Conservation (phyloP, 2,113 vertebrate genomes). For the Onychorhynchus coronatus region DNA sequence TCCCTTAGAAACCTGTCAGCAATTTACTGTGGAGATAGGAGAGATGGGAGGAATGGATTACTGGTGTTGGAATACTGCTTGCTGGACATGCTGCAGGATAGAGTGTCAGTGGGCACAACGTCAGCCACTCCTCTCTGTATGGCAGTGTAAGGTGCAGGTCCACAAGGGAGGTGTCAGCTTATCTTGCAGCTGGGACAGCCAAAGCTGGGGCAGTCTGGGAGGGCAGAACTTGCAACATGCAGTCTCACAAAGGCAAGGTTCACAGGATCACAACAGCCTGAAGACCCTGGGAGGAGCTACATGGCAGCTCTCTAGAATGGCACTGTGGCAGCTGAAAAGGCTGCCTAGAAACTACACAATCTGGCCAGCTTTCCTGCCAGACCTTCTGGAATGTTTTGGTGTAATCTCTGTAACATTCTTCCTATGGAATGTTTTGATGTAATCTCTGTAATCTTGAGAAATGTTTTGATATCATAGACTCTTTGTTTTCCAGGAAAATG, state of each 20-base stretch:
- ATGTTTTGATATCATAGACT: not conserved
- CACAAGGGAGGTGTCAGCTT: not conserved
- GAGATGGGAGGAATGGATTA: not conserved
- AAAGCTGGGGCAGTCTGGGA: not conserved
- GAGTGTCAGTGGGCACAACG: not conserved
- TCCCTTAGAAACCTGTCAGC: not conserved
- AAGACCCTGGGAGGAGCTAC: not conserved
- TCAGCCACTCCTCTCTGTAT: not conserved
- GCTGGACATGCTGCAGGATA: fast-evolving
- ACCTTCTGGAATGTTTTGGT: not conserved
- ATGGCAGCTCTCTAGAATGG: not conserved
- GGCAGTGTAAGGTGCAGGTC: not conserved
- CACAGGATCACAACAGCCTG: not conserved
- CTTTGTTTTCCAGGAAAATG: not conserved
- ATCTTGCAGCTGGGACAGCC: not conserved
- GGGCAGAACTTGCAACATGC: not conserved
- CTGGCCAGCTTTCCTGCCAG: slow-evolving; percentile 1
- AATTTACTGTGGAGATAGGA: not conserved
- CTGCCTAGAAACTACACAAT: not conserved
- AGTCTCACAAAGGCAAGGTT: not conserved
- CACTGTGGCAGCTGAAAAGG: not conserved
- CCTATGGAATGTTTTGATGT: no score
- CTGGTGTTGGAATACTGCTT: not conserved
- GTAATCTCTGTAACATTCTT: no score
- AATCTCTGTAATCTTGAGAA: not conserved